phyloP scores from a whole-genome alignment of 1,140 invertebrate genomes.

The Bombus soroeensis region DNA sequence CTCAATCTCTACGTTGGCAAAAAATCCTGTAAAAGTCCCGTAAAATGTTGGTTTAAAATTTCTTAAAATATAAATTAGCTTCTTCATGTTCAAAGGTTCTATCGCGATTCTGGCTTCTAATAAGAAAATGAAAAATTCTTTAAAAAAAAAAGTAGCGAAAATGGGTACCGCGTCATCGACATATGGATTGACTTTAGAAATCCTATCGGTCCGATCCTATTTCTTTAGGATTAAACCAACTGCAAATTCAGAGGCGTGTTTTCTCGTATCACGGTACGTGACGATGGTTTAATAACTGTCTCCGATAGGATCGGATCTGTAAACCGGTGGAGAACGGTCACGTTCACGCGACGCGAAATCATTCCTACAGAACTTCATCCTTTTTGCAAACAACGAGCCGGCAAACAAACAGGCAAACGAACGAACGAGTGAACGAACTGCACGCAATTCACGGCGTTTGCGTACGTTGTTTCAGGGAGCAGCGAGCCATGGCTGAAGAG shows the following conservation, averaged over 20 bases:
- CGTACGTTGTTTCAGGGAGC: conserved; percentile 75
- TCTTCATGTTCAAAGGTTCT: too few relatives aligned
- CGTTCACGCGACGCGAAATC: not conserved
- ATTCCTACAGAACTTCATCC: not conserved
- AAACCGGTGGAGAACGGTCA: not conserved
- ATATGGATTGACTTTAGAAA: not conserved
- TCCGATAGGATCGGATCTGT: not conserved
- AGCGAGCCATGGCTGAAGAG: conserved; percentile 80
- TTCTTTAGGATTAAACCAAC: not conserved
- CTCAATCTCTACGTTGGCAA: not conserved
- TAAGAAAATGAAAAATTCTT: too few relatives aligned
- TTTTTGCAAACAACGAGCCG: conserved; percentile 27
- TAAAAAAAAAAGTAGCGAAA: not conserved
- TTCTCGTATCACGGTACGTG: not conserved
- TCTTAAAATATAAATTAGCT: too few relatives aligned
- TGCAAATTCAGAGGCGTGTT: not conserved
- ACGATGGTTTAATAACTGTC: conserved; percentile 11
- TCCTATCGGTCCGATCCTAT: not conserved
- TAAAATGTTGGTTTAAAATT: too few relatives aligned
- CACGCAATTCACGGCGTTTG: conserved; percentile 28
- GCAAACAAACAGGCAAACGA: conserved; percentile 20
- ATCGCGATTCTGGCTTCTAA: too few relatives aligned
- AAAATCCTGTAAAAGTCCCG: too few relatives aligned
- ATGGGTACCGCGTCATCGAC: not conserved
- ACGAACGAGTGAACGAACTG: not conserved